A percentile compares a stretch with the other conserved stretches of the same genome.
phyloP scores from a whole-genome alignment of 2,113 vertebrate species.

The Dolichotis patagonum region DNA sequence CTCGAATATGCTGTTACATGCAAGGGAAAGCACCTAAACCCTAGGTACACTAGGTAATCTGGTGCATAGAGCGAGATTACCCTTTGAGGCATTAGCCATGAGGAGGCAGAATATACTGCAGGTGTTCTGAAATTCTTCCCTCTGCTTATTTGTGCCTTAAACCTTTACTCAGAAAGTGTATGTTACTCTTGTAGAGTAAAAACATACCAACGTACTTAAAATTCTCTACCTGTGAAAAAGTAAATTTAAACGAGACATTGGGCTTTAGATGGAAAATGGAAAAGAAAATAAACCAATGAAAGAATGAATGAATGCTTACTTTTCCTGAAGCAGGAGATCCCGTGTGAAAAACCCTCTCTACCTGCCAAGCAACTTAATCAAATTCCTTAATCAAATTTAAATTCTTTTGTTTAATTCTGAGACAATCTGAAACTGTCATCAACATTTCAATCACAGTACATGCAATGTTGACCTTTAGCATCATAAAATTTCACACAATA shows the following conservation, averaged over 20 bases:
- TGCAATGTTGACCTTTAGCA: neutral
- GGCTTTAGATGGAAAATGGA: neutral
- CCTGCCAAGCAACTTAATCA: neutral
- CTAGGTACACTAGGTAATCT: neutral
- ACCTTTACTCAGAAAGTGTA: neutral
- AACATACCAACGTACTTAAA: neutral
- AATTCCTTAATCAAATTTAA: neutral
- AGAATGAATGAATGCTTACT: neutral
- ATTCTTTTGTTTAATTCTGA: conserved; percentile 11
- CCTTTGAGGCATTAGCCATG: neutral
- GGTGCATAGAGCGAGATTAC: neutral
- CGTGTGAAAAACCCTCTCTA: neutral
- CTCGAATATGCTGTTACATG: neutral
- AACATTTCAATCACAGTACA: neutral
- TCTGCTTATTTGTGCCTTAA: neutral
- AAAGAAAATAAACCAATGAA: neutral
- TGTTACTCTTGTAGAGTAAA: neutral
- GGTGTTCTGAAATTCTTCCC: neutral
- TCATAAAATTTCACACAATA: neutral
- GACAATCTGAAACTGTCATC: neutral
- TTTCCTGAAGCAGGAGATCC: neutral
- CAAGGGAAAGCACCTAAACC: neutral
- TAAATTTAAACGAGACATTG: neutral
- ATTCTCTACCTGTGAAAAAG: neutral
- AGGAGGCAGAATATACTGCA: neutral